Base-by-base conservation (phyloP, 2,113 vertebrate species). In the Lontra canadensis region DNA sequence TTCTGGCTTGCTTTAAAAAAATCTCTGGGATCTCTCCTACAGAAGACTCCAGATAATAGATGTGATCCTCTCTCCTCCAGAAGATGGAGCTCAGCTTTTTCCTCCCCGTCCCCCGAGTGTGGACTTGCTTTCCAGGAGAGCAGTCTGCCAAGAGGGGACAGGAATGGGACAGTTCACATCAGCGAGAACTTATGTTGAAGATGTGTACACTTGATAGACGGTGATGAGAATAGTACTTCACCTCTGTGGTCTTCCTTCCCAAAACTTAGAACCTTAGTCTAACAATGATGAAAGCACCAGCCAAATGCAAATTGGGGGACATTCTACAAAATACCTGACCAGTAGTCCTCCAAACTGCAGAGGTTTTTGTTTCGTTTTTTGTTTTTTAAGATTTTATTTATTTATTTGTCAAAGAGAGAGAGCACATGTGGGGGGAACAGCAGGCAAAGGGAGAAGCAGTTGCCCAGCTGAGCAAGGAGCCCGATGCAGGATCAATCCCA, bases 1-100 rank as follows among this genome's bases (percentile, higher is more conserved):
- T 63, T 63, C 73, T 89, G 26, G n/a, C 55, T 92, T 84, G 18
- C 36, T 93, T 91, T 78, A n/a, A 84, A 94, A 84, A 94, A 89
- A 85, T 36, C 57, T 81, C 42, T 78, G 69, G 52, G 36, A 74
- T 94, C 81, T 95, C 42, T 18, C 55, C 6, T 44, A 47, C 1
- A 74, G 67, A 67, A 95, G 52, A 86, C 44, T 69, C 47, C 55
- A 90, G 39, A 63, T 63, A 86, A 36, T 14, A 71, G 61, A 85
- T 21, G 52, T 55, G 57, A 49, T 8, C 34, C 7, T 25, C 21
- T n/a, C 9, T 90, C n/a, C 39, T 92, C 44, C 0, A 25, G 47
- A 59, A 49, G 34, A 42, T 21, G 34, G 67, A 47, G 42, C 6
- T 52, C 74, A 73, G 20, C 23, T 79, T 29, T 61, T 71, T 42